phyloP scores from a whole-genome alignment of 2,113 vertebrate species.

The Microcebus tavaratra region DNA sequence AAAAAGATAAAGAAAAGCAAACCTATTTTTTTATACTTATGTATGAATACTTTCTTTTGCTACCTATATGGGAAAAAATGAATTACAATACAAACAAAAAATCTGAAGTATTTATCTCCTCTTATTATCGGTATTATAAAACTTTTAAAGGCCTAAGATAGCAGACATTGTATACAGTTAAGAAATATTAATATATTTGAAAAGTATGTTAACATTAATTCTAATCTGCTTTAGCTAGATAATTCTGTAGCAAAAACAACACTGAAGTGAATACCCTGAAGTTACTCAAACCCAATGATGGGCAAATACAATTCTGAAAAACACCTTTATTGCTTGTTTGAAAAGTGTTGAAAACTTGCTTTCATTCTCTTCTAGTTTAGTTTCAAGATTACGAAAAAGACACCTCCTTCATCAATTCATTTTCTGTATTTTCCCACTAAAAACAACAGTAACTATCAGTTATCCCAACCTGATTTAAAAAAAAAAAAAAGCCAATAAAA shows the following conservation, averaged over 20 bases:
- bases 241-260: conserved; percentile 40
- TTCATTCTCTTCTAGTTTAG: conserved; percentile 12
- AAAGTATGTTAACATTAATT: neutral
- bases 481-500: conserved; percentile 12
- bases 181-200: neutral
- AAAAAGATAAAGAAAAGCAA: conserved; percentile 65
- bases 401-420: neutral
- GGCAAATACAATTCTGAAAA: conserved; percentile 25
- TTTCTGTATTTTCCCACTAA: neutral
- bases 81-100: conserved; percentile 23
- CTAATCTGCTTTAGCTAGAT: neutral
- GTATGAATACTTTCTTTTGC: conserved; percentile 14
- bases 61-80: conserved; percentile 1
- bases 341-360: conserved; percentile 19
- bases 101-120: neutral
- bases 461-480: neutral
- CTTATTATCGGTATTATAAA: conserved; percentile 10
- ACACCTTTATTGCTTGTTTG: neutral
- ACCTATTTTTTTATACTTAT: neutral
- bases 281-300: neutral
- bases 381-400: conserved; percentile 7
- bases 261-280: neutral
- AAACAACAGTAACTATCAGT: neutral
- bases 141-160: neutral
- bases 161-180: neutral